Percentiles rank a stretch among this genome's conserved stretches.
These are phyloP conservation scores for Aplidium turbinatum DNA, from an alignment of 23 tunicate genomes.

Conservation along the genomic window DNA sequence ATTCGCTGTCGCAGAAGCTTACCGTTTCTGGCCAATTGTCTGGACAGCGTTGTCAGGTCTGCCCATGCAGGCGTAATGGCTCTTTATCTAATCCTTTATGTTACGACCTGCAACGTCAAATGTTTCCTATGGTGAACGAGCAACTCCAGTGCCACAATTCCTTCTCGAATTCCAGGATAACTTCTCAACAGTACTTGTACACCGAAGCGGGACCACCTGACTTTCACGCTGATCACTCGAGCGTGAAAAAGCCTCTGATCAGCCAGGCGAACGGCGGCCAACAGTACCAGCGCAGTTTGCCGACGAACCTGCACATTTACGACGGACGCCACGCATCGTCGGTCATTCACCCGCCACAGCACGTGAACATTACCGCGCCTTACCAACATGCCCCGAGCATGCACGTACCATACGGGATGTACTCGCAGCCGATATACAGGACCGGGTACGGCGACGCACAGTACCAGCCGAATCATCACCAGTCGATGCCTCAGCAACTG, in stretches of 20 bases:
- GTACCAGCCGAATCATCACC: background rate
- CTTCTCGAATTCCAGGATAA: no score
- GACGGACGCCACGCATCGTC: background rate
- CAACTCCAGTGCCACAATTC: no score
- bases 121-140: no score
- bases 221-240: background rate
- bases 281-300: slow-evolving; percentile 16
- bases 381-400: background rate
- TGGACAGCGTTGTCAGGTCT: no score
- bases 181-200: no score
- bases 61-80: no score
- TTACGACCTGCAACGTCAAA: no score
- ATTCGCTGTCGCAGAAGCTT: no score
- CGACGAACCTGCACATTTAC: background rate
- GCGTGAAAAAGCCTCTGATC: no score
- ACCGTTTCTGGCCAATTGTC: no score
- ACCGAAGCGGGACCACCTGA: slow-evolving; percentile 4
- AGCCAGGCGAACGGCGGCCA: background rate
- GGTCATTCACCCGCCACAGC: background rate
- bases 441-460: slow-evolving; percentile 1
- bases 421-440: background rate
- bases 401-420: background rate
- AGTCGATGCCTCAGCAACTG: background rate
- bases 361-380: background rate
- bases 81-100: no score